These are phyloP conservation scores for Drosophila willistoni DNA, from an alignment of 1,140 invertebrate genomes.

Conservation along the genomic window DNA sequence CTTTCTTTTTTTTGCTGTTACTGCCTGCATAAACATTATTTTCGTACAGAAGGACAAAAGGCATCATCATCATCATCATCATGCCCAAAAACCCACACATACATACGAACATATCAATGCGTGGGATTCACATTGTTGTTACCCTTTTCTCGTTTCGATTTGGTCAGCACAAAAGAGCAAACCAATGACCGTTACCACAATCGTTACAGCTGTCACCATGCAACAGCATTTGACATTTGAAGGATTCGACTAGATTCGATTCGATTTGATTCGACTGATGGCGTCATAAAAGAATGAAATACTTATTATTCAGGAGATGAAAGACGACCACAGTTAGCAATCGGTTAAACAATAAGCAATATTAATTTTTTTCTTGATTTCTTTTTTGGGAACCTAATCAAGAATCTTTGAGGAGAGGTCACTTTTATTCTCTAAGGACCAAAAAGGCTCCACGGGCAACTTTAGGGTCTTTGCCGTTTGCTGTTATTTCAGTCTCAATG, in stretches of 20 bases:
- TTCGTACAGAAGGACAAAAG: constrained; percentile 56
- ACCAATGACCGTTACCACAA: constrained; percentile 33
- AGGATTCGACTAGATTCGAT: constrained; percentile 18
- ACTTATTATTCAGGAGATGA: background rate
- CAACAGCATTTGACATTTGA: constrained; percentile 44
- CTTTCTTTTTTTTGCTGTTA: constrained; percentile 27
- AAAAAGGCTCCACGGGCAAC: no score
- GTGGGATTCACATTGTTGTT: constrained; percentile 13
- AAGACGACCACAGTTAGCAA: background rate
- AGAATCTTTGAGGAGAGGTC: no score
- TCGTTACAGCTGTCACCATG: constrained; percentile 52
- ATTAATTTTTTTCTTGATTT: background rate
- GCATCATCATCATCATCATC: background rate
- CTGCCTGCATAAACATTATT: constrained; percentile 58
- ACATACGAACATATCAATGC: constrained; percentile 18
- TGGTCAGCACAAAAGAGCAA: constrained; percentile 44
- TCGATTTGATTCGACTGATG: constrained; percentile 4
- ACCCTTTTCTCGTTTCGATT: constrained; percentile 15
- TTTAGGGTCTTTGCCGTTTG: no score
- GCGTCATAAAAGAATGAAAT: constrained; percentile 52
- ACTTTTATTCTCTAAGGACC: no score
- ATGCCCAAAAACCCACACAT: background rate
- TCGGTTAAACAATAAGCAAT: background rate
- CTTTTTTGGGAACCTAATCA: no score
- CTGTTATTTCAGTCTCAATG: background rate